A percentile compares a stretch with the other conserved stretches of the same genome.
These are phyloP conservation scores for Synanthedon tipuliformis DNA, from an alignment of 2,888 invertebrate species.

Conservation along the genomic window DNA sequence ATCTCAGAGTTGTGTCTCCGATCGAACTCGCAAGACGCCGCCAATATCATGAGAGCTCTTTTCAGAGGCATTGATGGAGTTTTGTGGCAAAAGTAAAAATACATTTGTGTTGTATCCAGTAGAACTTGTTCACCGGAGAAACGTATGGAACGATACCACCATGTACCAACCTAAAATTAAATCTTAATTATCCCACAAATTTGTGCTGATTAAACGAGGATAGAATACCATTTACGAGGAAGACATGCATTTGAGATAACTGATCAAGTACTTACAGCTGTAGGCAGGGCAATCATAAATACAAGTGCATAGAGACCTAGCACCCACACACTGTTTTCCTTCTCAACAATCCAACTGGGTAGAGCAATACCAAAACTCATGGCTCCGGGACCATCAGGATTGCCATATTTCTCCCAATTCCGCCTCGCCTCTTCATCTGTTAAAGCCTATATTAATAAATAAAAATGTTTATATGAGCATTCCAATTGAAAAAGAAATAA, in stretches of 20 bases:
- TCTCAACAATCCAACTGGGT: constrained; percentile 99
- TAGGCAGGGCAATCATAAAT: constrained; percentile 97
- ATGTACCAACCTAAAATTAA: constrained; percentile 81
- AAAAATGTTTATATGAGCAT: neutral
- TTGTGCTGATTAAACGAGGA: neutral
- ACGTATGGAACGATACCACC: constrained; percentile 99
- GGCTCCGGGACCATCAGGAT: constrained; percentile 99
- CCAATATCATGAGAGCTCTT: constrained; percentile 95
- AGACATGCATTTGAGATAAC: neutral
- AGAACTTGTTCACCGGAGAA: constrained; percentile 98
- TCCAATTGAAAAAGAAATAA: too few relatives aligned
- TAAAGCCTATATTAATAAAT: constrained; percentile 75
- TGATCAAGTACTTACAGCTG: constrained; percentile 69
- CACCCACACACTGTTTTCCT: constrained; percentile 99
- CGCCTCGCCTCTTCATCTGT: constrained; percentile 97
- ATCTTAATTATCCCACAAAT: neutral
- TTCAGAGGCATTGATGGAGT: constrained; percentile 96
- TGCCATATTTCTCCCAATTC: constrained; percentile 99
- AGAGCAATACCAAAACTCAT: constrained; percentile 99
- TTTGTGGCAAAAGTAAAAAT: constrained; percentile 95
- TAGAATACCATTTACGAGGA: neutral
- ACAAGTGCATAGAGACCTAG: constrained; percentile 94
- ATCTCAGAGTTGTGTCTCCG: constrained; percentile 95
- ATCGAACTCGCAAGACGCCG: constrained; percentile 96
- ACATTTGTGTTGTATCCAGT: constrained; percentile 96